Base-by-base conservation (phyloP, 2,888 invertebrate species). In the Synanthedon formicaeformis region DNA sequence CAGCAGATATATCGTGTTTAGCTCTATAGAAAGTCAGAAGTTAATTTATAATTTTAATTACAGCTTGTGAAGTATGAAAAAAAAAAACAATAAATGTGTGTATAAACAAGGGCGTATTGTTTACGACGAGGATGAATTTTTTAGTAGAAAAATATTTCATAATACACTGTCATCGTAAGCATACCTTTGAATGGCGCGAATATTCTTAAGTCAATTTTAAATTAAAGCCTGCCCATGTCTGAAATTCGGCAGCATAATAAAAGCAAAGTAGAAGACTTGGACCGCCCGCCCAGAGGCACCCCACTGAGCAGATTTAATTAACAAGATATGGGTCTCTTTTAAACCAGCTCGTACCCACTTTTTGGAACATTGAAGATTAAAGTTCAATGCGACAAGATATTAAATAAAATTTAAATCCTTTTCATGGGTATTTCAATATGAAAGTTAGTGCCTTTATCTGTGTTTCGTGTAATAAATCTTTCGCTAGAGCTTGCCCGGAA, bases 231-330 rank as follows among this genome's bases (percentile, higher is more conserved):
- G 75, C 75, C 74, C 75, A 77, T 75, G 76, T 73, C 79, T 78
- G 71, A 83, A 81, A 81, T 84, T 83, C 73, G 81, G 79, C 72
- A 79, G 78, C 66, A 69, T 75, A 76, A 74, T 75, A 73, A 74
- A 71, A 18, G 74, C 70, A 69, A 72, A 67, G 67, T 57, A 70
- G 67, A 75, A 74, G 78, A 75, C 65, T 68, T 69, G 60, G 69
- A 68, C 70, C 72, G 65, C 71, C 68, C 75, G 73, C 75, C 74
- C 68, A 64, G 67, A 76, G 78, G 78, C 81, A 66, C 80, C 85
- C 84, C 66, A 74, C 82, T 71, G 84, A 72, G 78, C 66, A 79
- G 86, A 87, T 87, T 87, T 87, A 86, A 87, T 87, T 87, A 87
- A 86, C 82, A 77, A 85, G 86, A 87, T 86, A 87, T 81, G 82